Percentiles rank a stretch among this genome's conserved stretches.
Conservation (phyloP, 1,140 invertebrate genomes). For the Brachionus sp. region DNA sequence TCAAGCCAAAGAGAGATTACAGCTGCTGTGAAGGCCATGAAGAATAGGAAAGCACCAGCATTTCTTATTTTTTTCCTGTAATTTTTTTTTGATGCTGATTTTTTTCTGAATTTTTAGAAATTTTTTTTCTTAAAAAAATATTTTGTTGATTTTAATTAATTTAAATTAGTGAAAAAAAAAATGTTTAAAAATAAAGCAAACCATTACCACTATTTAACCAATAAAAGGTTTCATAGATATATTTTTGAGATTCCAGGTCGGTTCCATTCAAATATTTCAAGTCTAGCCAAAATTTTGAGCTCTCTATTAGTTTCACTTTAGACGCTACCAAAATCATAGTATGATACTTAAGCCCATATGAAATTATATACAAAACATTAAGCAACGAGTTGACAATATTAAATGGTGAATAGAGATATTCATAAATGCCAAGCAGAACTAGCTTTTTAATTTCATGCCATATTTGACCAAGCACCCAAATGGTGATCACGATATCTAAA, state of each 20-base stretch:
- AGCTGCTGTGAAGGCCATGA: too few species aligned
- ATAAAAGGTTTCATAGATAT: constrained; percentile 20
- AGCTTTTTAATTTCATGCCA: constrained; percentile 57
- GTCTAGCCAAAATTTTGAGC: constrained; percentile 5
- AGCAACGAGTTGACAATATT: constrained; percentile 56
- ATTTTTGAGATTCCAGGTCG: neutral
- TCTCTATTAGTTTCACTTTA: neutral
- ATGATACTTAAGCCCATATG: constrained; percentile 51
- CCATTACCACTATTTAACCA: constrained; percentile 46
- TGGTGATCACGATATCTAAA: constrained; percentile 33
- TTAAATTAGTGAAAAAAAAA: too few species aligned
- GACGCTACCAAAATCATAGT: constrained; percentile 22
- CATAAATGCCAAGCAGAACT: constrained; percentile 51
- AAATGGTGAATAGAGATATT: constrained; percentile 55
- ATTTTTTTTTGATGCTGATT: too few species aligned
- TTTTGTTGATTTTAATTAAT: too few species aligned
- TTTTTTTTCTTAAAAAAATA: too few species aligned
- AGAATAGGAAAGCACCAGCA: too few species aligned
- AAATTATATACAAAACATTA: constrained; percentile 54
- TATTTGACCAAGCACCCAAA: constrained; percentile 50
- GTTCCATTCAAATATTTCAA: neutral
- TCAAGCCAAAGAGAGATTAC: too few species aligned
- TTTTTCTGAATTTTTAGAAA: too few species aligned
- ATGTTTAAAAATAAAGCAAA: too few species aligned
- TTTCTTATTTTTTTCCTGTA: too few species aligned